A percentile compares a stretch with the other conserved stretches of the same genome.
Evolutionary conservation across 53 echinoderm and acorn worm genomes (phyloP).

Genomic region (Echinometra lucunter): DNA sequence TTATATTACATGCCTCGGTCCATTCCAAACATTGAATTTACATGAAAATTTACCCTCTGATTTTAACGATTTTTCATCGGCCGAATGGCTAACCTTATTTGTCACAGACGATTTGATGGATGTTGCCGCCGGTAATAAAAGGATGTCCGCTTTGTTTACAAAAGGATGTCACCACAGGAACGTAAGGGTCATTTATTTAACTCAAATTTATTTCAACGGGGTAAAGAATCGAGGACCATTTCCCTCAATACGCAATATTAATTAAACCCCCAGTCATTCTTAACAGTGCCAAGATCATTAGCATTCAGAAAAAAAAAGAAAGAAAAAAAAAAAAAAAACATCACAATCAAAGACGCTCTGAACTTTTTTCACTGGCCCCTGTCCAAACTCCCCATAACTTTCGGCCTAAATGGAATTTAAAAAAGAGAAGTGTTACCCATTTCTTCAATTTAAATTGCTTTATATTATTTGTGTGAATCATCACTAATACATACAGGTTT

Average conservation of each 20-base stretch:
- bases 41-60: constrained; percentile 70
- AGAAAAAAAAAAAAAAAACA: no score
- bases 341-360: no score
- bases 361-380: no score
- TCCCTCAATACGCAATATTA: constrained; percentile 70
- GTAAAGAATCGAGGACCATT: constrained; percentile 73
- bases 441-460: no score
- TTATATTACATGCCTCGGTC: neutral
- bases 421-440: no score
- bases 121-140: constrained; percentile 17
- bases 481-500: no score
- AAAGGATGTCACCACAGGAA: constrained; percentile 78
- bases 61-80: constrained; percentile 42
- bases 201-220: constrained; percentile 69
- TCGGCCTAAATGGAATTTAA: no score
- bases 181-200: constrained; percentile 66
- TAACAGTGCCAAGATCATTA: no score
- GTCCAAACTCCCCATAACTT: no score
- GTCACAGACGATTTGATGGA: constrained; percentile 77
- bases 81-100: constrained; percentile 39
- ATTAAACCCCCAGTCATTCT: no score
- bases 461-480: no score
- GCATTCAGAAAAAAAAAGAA: no score
- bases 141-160: constrained; percentile 63
- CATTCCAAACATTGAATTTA: constrained; percentile 64